Percentiles rank a stretch among this genome's conserved stretches.
These are phyloP conservation scores for Tadarida brasiliensis DNA, from an alignment of 2,797 vertebrate genomes.

Conservation along the genomic window DNA sequence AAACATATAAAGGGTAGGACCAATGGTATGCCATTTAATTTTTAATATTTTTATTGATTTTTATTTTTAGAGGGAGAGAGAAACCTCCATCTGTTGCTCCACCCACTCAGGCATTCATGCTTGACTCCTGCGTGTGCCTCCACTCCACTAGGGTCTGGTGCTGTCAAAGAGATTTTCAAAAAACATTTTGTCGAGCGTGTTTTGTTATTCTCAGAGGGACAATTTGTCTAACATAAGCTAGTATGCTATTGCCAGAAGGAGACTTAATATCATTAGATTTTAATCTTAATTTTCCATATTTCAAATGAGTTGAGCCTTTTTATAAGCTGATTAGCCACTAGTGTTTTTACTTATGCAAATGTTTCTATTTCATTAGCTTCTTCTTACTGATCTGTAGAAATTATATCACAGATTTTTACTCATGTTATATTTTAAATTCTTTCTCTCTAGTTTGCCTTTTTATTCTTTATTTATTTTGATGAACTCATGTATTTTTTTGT, in stretches of 20 bases:
- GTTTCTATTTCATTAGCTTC: neutral
- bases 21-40: neutral
- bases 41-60: neutral
- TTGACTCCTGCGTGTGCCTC: neutral
- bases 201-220: neutral
- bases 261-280: neutral
- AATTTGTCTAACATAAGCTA: neutral
- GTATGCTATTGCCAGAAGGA: neutral
- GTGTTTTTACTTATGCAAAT: neutral
- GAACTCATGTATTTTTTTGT: neutral
- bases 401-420: neutral
- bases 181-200: neutral
- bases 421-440: neutral
- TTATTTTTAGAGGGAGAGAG: too few species aligned
- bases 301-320: neutral
- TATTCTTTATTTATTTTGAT: constrained; percentile 1
- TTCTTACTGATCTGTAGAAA: neutral
- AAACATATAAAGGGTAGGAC: neutral
- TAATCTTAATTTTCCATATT: neutral
- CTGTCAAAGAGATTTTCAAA: neutral
- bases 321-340: neutral
- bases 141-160: neutral
- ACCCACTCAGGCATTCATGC: neutral
- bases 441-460: neutral
- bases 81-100: neutral